A percentile compares a stretch with the other conserved stretches of the same genome.
Evolutionary conservation across 2,888 invertebrate genomes (phyloP).

Genomic region (Campopleginae sp.): DNA sequence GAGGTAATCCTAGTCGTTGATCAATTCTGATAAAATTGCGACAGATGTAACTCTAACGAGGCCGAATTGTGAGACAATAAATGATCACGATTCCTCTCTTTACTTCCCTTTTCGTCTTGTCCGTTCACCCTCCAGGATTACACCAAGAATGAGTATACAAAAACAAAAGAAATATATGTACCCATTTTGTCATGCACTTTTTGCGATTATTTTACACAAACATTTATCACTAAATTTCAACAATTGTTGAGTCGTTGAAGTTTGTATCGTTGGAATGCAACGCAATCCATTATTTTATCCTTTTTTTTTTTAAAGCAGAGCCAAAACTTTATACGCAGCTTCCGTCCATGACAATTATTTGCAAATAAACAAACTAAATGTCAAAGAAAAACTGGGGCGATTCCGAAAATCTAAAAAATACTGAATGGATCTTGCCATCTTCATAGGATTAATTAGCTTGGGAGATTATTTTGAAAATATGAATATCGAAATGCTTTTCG

Average conservation of each 20-base stretch:
- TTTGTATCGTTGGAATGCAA: no score
- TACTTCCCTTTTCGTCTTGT: conserved; percentile 33
- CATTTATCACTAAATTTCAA: conserved; percentile 15
- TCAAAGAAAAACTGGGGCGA: no score
- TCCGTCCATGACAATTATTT: no score
- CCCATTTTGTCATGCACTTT: conserved; percentile 15
- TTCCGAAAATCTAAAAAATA: no score
- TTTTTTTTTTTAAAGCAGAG: no score
- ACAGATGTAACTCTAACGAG: conserved; percentile 72
- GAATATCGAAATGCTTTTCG: not conserved
- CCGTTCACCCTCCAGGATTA: conserved; percentile 54
- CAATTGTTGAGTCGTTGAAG: not conserved
- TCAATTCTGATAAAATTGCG: conserved; percentile 68
- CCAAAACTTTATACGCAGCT: no score
- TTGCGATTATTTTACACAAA: conserved; percentile 13
- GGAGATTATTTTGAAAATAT: not conserved
- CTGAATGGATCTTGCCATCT: no score
- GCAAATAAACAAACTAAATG: no score
- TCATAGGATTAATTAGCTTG: not conserved
- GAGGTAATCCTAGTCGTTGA: conserved; percentile 47
- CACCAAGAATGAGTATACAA: conserved; percentile 19
- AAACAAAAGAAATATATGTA: conserved; percentile 26
- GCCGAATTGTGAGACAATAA: conserved; percentile 61
- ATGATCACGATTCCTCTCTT: conserved; percentile 64
- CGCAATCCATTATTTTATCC: no score